phyloP scores from a whole-genome alignment of 2,888 invertebrate species.

The Drosophila koepferae region DNA sequence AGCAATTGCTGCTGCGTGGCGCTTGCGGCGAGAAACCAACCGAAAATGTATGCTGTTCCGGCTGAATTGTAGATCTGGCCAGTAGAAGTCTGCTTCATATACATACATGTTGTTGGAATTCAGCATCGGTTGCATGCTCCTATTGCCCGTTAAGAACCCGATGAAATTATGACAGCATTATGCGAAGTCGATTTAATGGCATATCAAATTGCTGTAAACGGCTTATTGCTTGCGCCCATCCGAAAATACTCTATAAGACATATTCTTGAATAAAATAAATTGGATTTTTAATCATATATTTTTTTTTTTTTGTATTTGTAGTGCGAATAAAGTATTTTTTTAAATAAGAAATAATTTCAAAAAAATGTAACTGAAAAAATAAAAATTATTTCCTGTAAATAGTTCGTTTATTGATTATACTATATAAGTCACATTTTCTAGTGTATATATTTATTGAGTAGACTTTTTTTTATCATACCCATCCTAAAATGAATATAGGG shows the following conservation, averaged over 20 bases:
- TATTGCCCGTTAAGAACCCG: slow-evolving; percentile 34
- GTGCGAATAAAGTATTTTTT: neutral
- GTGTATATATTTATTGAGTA: too few species aligned
- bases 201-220: slow-evolving; percentile 36
- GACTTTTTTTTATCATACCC: too few species aligned
- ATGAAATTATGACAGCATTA: slow-evolving; percentile 46
- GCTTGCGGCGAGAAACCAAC: slow-evolving; percentile 63
- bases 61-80: slow-evolving; percentile 69
- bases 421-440: too few species aligned
- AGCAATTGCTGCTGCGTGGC: slow-evolving; percentile 26
- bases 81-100: slow-evolving; percentile 24
- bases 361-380: too few species aligned
- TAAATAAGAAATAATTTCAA: too few species aligned
- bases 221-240: slow-evolving; percentile 24
- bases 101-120: slow-evolving; percentile 10
- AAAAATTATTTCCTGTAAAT: too few species aligned
- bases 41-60: slow-evolving; percentile 76
- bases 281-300: neutral
- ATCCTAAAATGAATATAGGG: neutral
- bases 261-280: neutral
- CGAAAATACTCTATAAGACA: neutral
- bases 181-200: slow-evolving; percentile 59
- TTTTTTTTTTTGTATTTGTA: neutral
- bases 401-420: too few species aligned
- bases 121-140: slow-evolving; percentile 22